These are phyloP conservation scores for Portevinia maculata DNA, from an alignment of 2,888 invertebrate genomes.

Conservation along the genomic window DNA sequence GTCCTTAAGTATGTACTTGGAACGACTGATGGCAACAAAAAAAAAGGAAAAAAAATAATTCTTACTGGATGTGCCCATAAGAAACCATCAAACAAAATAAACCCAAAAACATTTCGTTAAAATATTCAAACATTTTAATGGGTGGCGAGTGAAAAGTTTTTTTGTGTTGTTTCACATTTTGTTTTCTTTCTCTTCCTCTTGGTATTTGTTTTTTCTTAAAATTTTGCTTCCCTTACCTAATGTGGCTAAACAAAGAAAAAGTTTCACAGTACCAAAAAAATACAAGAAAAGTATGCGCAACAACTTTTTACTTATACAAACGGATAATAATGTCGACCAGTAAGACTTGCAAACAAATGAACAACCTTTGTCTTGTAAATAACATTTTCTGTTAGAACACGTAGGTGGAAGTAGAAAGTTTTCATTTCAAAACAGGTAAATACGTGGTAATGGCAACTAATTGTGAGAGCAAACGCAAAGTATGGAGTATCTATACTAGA, in stretches of 20 bases:
- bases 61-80: slow-evolving; percentile 26
- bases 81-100: slow-evolving; percentile 21
- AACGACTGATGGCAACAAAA: slow-evolving; percentile 29
- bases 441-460: neutral
- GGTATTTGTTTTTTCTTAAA: neutral
- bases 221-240: slow-evolving; percentile 36
- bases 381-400: neutral
- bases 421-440: slow-evolving; percentile 2
- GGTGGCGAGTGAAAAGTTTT: slow-evolving; percentile 69
- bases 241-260: slow-evolving; percentile 48
- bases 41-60: slow-evolving; percentile 21
- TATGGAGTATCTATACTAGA: neutral
- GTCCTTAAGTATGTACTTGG: slow-evolving; percentile 58
- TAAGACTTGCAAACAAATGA: neutral
- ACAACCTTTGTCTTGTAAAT: neutral
- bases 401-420: neutral
- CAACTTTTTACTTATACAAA: slow-evolving; percentile 23
- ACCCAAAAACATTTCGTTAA: slow-evolving; percentile 51
- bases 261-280: slow-evolving; percentile 23
- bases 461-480: neutral
- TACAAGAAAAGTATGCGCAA: slow-evolving; percentile 13
- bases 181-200: slow-evolving; percentile 13
- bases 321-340: slow-evolving; percentile 47
- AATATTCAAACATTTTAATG: slow-evolving; percentile 70
- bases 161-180: slow-evolving; percentile 63